Evolutionary conservation across 2,797 vertebrate species (phyloP), one percentile per base, ranked within the genome.

Genomic region (Cichlasoma orientale): DNA sequence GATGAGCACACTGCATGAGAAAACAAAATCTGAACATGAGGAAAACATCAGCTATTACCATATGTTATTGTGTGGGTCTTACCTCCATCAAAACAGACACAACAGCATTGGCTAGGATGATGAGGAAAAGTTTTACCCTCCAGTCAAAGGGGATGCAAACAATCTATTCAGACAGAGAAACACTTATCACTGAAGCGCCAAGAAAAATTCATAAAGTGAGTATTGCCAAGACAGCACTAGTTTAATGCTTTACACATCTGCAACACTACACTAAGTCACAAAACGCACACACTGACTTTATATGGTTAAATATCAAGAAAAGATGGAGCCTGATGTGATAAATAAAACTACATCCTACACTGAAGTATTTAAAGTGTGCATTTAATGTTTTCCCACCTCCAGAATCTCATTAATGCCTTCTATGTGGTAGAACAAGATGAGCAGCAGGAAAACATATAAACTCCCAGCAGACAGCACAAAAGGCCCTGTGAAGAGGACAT

Each of bases 101-200:
- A n/a, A 86, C 53, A 56, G 97, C 93, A 89, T 99, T 99, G 84
- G 94, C 58, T 77, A 96, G 0, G 71, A 99, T 93, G 54, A 99
- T 93, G 59, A 97, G 1, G 77, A 97, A 90, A 82, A 99, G 92
- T 70, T 86, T 93, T 19, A 97, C 0, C 72, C 96, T 97, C 98
- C 98, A 99, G 33, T 95, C 90, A 79, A 95, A 90, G 0, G 98
- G 98, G 87, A 99, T 93, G 87, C 97, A 99, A 52, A 98, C 96
- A 33, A 99, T 95, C 98, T 99, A 89, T 18, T 72, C 4, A 52
- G 14, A 80, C 12, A 72, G 25, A 77, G 27, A 81, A 50, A 80
- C 1, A 44, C 3, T 58, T 0, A 14, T 77, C 33, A 61, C 14
- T 36, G 31, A 3, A 8, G 7, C 18, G 56, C 59, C 41, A 56